Evolutionary conservation across 2,888 invertebrate species (phyloP).

Genomic region (Sphecodes monilicornis): DNA sequence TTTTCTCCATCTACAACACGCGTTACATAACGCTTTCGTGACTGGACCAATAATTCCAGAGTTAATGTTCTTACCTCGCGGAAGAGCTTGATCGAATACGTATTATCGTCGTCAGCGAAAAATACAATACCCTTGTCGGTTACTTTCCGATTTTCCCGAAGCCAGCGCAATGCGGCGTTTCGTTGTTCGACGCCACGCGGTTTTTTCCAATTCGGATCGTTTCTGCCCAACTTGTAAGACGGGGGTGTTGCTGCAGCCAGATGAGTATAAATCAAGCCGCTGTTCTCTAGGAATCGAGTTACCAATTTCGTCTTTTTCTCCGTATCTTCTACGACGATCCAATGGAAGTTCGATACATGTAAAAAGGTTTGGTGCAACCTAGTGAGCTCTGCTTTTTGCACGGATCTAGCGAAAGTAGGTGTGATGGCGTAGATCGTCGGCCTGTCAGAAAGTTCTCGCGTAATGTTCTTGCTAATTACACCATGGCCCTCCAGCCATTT

Average conservation of each 20-base stretch:
- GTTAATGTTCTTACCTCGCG: constrained; percentile 88
- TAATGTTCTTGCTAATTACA: background rate
- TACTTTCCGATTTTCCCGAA: constrained; percentile 88
- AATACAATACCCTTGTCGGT: constrained; percentile 91
- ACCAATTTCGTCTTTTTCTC: constrained; percentile 89
- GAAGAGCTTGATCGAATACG: constrained; percentile 95
- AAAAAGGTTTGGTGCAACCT: constrained; percentile 94
- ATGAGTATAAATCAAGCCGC: constrained; percentile 89
- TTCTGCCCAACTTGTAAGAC: constrained; percentile 88
- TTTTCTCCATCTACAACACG: constrained; percentile 90
- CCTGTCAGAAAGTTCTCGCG: background rate
- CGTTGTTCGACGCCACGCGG: constrained; percentile 96
- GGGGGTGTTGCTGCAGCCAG: constrained; percentile 90
- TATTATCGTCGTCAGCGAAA: constrained; percentile 99
- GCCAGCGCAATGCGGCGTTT: constrained; percentile 94
- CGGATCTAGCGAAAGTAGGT: constrained; percentile 94
- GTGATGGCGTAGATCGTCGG: constrained; percentile 96
- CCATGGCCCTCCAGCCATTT: constrained; percentile 58
- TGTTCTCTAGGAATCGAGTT: constrained; percentile 88
- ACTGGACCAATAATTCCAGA: background rate
- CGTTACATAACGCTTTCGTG: constrained; percentile 24
- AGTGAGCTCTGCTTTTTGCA: constrained; percentile 97
- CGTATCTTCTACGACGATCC: constrained; percentile 97
- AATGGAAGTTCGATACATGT: constrained; percentile 94
- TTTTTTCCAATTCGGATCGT: constrained; percentile 90